These are phyloP conservation scores for Trididemnum nubilum DNA, from an alignment of 23 tunicate species.

Conservation along the genomic window DNA sequence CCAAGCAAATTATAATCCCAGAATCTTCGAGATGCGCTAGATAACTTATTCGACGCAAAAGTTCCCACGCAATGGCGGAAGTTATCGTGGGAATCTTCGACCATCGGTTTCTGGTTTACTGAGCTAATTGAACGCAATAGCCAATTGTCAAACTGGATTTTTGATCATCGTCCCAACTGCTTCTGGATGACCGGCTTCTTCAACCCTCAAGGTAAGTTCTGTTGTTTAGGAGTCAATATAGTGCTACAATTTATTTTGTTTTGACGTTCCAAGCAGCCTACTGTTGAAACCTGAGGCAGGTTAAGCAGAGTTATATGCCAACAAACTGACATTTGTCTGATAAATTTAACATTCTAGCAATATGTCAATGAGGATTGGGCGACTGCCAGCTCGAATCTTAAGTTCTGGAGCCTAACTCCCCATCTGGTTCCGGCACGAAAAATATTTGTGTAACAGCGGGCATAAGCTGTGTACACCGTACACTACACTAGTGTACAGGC, in stretches of 20 bases:
- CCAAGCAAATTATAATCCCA: too few relatives aligned
- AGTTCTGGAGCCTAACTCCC: too few relatives aligned
- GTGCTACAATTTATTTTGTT: neutral
- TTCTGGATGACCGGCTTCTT: slow-evolving; percentile 99
- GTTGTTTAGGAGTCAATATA: too few relatives aligned
- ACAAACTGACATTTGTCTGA: too few relatives aligned
- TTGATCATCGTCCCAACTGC: slow-evolving; percentile 90
- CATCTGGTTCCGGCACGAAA: too few relatives aligned
- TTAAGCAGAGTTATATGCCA: neutral
- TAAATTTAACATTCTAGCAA: too few relatives aligned
- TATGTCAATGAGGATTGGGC: too few relatives aligned
- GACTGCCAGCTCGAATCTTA: too few relatives aligned
- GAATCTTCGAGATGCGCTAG: slow-evolving; percentile 94
- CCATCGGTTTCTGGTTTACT: slow-evolving; percentile 99
- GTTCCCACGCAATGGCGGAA: slow-evolving; percentile 95
- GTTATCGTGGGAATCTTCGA: slow-evolving; percentile 97
- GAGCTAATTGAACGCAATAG: slow-evolving; percentile 88
- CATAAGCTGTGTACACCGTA: too few relatives aligned
- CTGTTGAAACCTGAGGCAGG: neutral
- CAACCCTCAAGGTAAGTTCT: slow-evolving; percentile 85
- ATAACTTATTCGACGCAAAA: slow-evolving; percentile 94
- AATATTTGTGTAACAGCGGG: too few relatives aligned
- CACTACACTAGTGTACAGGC: too few relatives aligned
- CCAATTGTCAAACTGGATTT: slow-evolving; percentile 87
- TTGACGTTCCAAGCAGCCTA: neutral